A percentile compares a stretch with the other conserved stretches of the same genome.
These are phyloP conservation scores for Panulirus ornatus DNA, from an alignment of 1,140 invertebrate species.

Conservation along the genomic window DNA sequence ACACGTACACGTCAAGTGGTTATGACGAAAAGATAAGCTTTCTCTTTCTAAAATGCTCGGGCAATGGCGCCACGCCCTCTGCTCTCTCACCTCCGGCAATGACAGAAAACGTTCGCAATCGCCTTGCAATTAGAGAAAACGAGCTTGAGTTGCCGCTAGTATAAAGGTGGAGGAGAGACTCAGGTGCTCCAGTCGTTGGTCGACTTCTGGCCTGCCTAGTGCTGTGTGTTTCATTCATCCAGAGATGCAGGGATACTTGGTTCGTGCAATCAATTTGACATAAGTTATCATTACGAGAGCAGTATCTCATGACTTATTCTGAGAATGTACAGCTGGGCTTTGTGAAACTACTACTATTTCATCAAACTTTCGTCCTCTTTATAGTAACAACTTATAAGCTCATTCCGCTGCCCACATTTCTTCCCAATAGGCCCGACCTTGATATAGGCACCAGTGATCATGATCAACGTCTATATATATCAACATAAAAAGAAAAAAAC, in stretches of 20 bases:
- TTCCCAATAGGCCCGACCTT: no score
- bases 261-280: background rate
- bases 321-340: no score
- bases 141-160: background rate
- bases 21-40: background rate
- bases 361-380: no score
- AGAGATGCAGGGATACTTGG: slow-evolving; percentile 1
- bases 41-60: background rate
- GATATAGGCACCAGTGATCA: no score
- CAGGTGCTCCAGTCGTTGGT: background rate
- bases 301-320: no score
- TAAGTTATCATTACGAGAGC: no score
- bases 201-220: background rate
- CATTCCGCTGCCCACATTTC: no score
- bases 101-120: slow-evolving; percentile 19
- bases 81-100: background rate
- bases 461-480: no score
- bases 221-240: background rate
- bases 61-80: background rate
- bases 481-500: no score
- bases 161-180: slow-evolving; percentile 25
- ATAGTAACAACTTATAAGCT: no score
- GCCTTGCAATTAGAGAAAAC: slow-evolving; percentile 36
- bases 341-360: no score
- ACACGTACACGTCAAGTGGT: background rate